Evolutionary conservation across 2,888 invertebrate species (phyloP).

Genomic region (Chrysolina oricalcia): DNA sequence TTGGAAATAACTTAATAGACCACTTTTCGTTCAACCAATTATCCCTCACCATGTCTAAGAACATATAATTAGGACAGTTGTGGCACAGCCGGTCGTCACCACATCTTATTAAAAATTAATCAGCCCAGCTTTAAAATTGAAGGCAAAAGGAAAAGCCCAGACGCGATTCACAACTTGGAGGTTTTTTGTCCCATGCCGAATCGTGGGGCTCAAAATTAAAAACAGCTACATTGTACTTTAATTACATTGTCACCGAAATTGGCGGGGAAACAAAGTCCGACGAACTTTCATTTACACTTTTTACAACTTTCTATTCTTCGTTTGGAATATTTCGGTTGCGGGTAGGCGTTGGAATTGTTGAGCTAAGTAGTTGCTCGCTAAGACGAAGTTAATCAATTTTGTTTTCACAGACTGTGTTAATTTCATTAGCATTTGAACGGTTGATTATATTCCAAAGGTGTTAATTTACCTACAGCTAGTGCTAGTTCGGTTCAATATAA

Average conservation of each 20-base stretch:
- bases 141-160: conserved; percentile 58
- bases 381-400: conserved; percentile 49
- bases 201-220: conserved; percentile 51
- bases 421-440: conserved; percentile 59
- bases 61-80: conserved; percentile 68
- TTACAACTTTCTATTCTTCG: conserved; percentile 42
- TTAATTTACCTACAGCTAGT: conserved; percentile 54
- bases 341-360: conserved; percentile 49
- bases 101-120: conserved; percentile 69
- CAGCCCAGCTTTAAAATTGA: conserved; percentile 66
- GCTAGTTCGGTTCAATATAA: conserved; percentile 52
- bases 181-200: conserved; percentile 25
- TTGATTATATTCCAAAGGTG: conserved; percentile 57
- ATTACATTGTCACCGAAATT: conserved; percentile 51
- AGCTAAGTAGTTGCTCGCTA: conserved; percentile 31
- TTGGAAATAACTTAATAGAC: conserved; percentile 61
- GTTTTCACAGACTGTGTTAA: conserved; percentile 54
- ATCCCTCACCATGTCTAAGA: conserved; percentile 51
- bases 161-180: conserved; percentile 38
- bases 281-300: conserved; percentile 39
- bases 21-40: conserved; percentile 62
- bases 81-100: conserved; percentile 66
- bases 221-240: conserved; percentile 48
- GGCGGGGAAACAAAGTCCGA: conserved; percentile 31
- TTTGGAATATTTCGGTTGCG: conserved; percentile 45